Evolutionary conservation across 2,113 vertebrate species (phyloP).

Genomic region (Gallinago media): DNA sequence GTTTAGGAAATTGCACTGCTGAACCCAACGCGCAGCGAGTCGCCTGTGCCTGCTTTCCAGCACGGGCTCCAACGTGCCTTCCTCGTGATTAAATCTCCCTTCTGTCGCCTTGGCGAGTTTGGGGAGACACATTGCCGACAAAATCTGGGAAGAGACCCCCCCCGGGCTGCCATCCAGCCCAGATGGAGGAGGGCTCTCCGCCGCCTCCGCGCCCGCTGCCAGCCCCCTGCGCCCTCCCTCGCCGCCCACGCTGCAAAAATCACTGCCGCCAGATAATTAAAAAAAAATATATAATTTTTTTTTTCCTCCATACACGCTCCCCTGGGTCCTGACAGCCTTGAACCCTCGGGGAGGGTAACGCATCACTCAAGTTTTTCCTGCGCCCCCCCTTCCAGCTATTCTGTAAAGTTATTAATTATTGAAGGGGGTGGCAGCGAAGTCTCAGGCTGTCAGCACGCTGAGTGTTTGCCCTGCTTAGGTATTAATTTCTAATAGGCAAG

Average conservation of each 20-base stretch:
- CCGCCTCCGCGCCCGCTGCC: not conserved
- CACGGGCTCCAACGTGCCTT: not conserved
- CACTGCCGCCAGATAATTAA: fast-evolving
- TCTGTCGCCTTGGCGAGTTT: conserved; percentile 40
- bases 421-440: not conserved
- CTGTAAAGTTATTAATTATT: not conserved
- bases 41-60: not conserved
- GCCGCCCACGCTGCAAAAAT: not conserved
- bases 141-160: not conserved
- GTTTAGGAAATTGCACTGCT: not conserved
- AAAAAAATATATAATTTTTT: not conserved
- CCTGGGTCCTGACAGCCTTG: not conserved
- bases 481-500: not conserved
- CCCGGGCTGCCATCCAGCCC: not conserved
- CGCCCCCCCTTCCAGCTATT: not conserved
- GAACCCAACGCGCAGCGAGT: not conserved
- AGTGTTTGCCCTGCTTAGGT: not conserved
- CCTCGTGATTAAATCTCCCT: conserved; percentile 12
- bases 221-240: not conserved
- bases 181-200: not conserved
- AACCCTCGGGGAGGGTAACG: fast-evolving
- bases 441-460: not conserved
- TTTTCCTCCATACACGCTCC: fast-evolving
- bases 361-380: not conserved
- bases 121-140: not conserved